phyloP scores from a whole-genome alignment of 2,113 vertebrate genomes.

The Puffinus mauretanicus region DNA sequence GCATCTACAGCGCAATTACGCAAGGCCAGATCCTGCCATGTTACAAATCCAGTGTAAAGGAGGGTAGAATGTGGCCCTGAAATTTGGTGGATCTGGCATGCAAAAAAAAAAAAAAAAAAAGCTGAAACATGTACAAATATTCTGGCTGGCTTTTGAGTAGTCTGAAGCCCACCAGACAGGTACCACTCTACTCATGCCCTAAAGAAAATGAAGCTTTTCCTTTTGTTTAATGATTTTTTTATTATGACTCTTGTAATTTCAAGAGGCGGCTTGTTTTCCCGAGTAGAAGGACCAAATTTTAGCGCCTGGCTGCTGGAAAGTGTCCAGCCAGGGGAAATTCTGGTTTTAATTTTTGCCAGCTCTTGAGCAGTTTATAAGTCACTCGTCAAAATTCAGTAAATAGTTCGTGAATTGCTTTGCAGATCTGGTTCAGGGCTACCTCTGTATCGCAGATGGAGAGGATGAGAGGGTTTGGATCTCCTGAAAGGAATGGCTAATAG shows the following conservation, averaged over 20 bases:
- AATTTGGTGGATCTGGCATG: background rate
- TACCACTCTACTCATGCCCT: background rate
- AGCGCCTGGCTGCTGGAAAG: background rate
- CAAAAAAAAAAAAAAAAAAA: background rate
- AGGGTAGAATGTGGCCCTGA: background rate
- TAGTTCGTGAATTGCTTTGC: background rate
- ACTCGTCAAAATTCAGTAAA: slow-evolving; percentile 28
- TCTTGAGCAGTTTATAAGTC: slow-evolving; percentile 16
- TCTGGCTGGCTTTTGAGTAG: background rate
- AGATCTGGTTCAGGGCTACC: background rate
- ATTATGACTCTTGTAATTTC: background rate
- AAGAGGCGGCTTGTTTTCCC: background rate
- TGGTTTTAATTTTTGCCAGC: slow-evolving; percentile 26
- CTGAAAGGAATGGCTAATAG: background rate
- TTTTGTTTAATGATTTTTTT: background rate
- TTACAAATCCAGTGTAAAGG: background rate
- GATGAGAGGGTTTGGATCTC: background rate
- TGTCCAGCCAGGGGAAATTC: background rate
- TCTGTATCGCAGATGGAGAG: background rate
- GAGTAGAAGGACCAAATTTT: background rate
- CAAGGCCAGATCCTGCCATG: background rate
- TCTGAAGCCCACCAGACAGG: background rate
- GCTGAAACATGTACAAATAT: background rate
- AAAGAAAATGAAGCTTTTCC: background rate
- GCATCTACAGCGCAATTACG: background rate